These are phyloP conservation scores for Drosophila pseudoananassae DNA, from an alignment of 1,140 invertebrate species.

Conservation along the genomic window DNA sequence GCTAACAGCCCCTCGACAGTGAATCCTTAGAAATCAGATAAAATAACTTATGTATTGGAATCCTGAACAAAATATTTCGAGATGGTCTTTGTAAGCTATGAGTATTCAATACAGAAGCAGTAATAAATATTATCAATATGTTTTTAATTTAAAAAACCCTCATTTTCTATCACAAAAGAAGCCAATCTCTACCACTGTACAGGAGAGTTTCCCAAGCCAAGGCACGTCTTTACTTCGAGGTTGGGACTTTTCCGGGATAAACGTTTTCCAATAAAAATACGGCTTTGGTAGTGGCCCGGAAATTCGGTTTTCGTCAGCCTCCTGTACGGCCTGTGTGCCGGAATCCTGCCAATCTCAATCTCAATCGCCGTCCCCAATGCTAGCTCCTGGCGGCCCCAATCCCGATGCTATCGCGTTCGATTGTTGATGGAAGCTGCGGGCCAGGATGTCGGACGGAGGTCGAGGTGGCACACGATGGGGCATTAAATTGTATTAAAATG, in stretches of 20 bases:
- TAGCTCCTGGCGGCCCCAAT: conserved; percentile 13
- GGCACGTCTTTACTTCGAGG: conserved; percentile 55
- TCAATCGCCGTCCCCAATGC: conserved; percentile 20
- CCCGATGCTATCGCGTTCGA: conserved; percentile 70
- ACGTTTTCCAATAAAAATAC: conserved; percentile 79
- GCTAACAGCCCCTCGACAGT: conserved; percentile 8
- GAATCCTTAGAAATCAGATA: neutral
- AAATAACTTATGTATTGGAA: neutral
- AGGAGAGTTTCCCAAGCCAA: conserved; percentile 8
- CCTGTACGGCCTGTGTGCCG: conserved; percentile 15
- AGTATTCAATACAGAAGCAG: too few relatives aligned
- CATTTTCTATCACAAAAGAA: neutral
- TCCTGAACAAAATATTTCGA: too few relatives aligned
- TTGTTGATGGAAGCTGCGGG: conserved; percentile 50
- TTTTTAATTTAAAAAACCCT: neutral
- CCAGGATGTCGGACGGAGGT: conserved; percentile 31
- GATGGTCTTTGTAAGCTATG: too few relatives aligned
- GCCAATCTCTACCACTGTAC: conserved; percentile 41
- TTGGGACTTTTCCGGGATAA: conserved; percentile 62
- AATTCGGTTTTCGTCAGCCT: conserved; percentile 48
- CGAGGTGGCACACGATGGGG: conserved; percentile 66
- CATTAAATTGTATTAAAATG: conserved; percentile 83
- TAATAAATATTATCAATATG: too few relatives aligned
- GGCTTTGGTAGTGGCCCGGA: conserved; percentile 55
- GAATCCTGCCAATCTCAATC: conserved; percentile 41